Evolutionary conservation across 2,113 vertebrate species (phyloP), one percentile per base, ranked within the genome.

Genomic region (Aptenodytes forsteri): DNA sequence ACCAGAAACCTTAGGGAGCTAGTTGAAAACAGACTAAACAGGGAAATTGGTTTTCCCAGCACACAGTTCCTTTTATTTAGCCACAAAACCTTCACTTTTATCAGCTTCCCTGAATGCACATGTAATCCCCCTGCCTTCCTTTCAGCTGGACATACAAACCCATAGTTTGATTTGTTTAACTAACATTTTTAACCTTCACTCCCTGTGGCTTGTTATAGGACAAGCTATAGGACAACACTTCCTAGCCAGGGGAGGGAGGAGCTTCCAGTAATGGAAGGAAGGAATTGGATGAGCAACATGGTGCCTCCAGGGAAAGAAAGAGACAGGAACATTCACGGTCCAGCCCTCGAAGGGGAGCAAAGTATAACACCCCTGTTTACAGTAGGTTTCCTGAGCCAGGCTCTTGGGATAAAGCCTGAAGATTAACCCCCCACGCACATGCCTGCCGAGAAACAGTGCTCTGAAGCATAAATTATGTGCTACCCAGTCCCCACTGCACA

Each of bases 1-100:
- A 91, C 6, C 44, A 95, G 83, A 96, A 95, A 90, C 71, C 17
- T 55, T 59, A 87, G 18, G 30, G 44, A 91, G 9, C 5, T n/a
- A 42, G 86, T 22, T 81, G 46, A 91, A 95, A 92, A 82, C 80
- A 96, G 86, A 78, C 61, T 78, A 50, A 94, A 81, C 38, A 67
- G 67, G 42, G 42, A 91, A 93, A 78, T 56, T 38, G 5, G n/a
- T 86, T 93, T 93, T 50, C 30, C 29, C 59, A 77, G 71, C 27
- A 92, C 59, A 85, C 6, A n/a, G 61, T 90, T 93, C 42, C 75
- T 96, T 83, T 88, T 42, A 66, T 81, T 93, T 86, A 70, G 54
- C 52, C 19, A 70, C 21, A 50, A 94, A 88, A 30, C 1, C 21
- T n/a, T 80, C 11, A 62, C 40, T 84, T 89, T 58, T 46, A 84